Evolutionary conservation across 1,140 invertebrate species (phyloP).

Genomic region (Drosophila triauraria): DNA sequence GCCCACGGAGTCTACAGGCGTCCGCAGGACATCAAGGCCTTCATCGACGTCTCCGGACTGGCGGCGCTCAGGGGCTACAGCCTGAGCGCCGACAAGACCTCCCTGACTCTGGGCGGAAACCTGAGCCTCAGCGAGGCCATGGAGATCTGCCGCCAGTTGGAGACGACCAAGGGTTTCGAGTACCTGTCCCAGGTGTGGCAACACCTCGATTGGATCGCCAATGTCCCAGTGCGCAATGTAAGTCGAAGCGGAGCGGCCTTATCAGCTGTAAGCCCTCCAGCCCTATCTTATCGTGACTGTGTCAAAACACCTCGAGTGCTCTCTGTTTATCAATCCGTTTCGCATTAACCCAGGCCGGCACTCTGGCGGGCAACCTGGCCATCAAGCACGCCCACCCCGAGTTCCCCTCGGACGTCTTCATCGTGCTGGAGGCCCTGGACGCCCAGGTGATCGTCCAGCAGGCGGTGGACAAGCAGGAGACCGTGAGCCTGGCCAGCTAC

Average conservation of each 20-base stretch:
- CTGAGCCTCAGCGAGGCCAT: conserved; percentile 89
- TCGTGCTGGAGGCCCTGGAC: conserved; percentile 89
- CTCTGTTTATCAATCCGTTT: conserved; percentile 28
- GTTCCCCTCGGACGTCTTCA: conserved; percentile 92
- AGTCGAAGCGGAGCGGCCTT: conserved; percentile 41
- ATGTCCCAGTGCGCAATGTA: conserved; percentile 90
- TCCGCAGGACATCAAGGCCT: conserved; percentile 85
- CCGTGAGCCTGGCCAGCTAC: conserved; percentile 57
- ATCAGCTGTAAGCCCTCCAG: conserved; percentile 24
- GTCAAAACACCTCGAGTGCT: conserved; percentile 11
- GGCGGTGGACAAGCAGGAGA: conserved; percentile 32
- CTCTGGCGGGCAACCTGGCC: conserved; percentile 92
- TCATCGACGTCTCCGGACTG: conserved; percentile 91
- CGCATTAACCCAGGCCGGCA: conserved; percentile 86
- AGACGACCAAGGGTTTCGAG: conserved; percentile 85
- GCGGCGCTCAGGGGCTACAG: conserved; percentile 86
- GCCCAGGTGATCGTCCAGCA: conserved; percentile 85
- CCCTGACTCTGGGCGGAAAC: conserved; percentile 88
- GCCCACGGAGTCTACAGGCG: conserved; percentile 88
- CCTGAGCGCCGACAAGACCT: conserved; percentile 32
- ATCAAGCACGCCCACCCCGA: conserved; percentile 90
- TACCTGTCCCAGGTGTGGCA: conserved; percentile 86
- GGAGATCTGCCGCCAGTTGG: conserved; percentile 87
- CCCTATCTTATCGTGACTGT: conserved; percentile 37
- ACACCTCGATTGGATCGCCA: conserved; percentile 90